Base-by-base conservation (phyloP, 64 coral and sea anemone genomes). In the Porites australiensis region DNA sequence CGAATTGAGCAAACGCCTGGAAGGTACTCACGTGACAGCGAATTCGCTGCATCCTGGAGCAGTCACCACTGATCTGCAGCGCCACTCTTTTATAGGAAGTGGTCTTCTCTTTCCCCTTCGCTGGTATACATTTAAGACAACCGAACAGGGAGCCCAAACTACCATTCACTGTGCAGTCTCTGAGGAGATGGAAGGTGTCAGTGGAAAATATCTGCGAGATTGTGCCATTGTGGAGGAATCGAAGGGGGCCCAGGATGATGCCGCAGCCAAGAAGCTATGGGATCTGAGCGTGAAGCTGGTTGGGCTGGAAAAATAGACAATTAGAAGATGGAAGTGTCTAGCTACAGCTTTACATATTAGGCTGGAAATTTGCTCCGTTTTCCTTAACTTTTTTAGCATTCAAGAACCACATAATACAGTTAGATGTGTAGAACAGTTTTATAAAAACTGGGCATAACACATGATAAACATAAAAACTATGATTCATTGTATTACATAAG, bases 141-240 rank as follows among this genome's bases (percentile, higher is more conserved):
- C 79, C 18, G 20, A 50, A 62, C 77, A 98, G 86, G 92, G 96
- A 44, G 96, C 96, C n/a, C 96, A 98, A 46, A 94, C 96, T 3
- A 94, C 83, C 14, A 89, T 98, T 59, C 77, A 92, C 22, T 94
- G 93, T 82, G 96, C 96, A 45, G 96, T 95, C 61, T 82, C 96
- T 5, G 93, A 98, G 77, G 92, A 98, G 44, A 50, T 94, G 54
- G 89, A 94, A 57, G 79, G 79, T 13, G 79, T 82, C 37, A 89
- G 83, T 79, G 96, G 96, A 15, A 80, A 37, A 52, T 98, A 98
- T 16, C 88, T 94, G 58, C 71, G 88, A 84, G 96, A 98, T 84
- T 98, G 96, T 64, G 69, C 89, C 19, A 62, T 77, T 49, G 72
- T 61, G 27, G 62, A 74, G 21, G 77, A 83, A 55, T 70, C 89